Evolutionary conservation across 2,888 invertebrate species (phyloP).

Genomic region (Elegia similella): DNA sequence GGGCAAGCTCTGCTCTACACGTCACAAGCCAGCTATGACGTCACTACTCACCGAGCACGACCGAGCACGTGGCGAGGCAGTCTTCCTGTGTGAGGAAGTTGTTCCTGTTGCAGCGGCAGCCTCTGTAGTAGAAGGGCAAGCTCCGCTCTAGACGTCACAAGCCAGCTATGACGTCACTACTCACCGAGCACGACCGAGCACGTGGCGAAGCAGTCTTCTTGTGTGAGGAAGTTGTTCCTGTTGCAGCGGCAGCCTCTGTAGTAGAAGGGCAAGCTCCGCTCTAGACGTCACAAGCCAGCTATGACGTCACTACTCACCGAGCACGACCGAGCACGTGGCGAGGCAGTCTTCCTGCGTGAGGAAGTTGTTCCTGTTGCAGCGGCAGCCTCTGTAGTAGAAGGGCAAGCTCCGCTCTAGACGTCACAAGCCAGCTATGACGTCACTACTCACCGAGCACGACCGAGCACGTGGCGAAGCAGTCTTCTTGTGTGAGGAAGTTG

Average conservation of each 20-base stretch:
- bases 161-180: too few species aligned
- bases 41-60: slow-evolving; percentile 77
- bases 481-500: slow-evolving; percentile 91
- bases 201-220: slow-evolving; percentile 87
- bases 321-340: slow-evolving; percentile 84
- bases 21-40: too few species aligned
- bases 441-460: slow-evolving; percentile 81
- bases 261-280: slow-evolving; percentile 90
- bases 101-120: slow-evolving; percentile 93
- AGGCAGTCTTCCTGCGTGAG: slow-evolving; percentile 90
- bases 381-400: slow-evolving; percentile 94
- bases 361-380: slow-evolving; percentile 96
- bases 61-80: slow-evolving; percentile 86
- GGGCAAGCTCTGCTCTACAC: too few species aligned
- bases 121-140: slow-evolving; percentile 93
- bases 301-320: slow-evolving; percentile 81
- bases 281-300: too few species aligned
- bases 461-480: slow-evolving; percentile 88
- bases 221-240: slow-evolving; percentile 93
- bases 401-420: slow-evolving; percentile 82
- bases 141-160: too few species aligned
- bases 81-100: slow-evolving; percentile 92
- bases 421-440: neutral
- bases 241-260: too few species aligned
- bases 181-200: slow-evolving; percentile 84